Base-by-base conservation (phyloP, 2,113 vertebrate species). In the Sander lucioperca region DNA sequence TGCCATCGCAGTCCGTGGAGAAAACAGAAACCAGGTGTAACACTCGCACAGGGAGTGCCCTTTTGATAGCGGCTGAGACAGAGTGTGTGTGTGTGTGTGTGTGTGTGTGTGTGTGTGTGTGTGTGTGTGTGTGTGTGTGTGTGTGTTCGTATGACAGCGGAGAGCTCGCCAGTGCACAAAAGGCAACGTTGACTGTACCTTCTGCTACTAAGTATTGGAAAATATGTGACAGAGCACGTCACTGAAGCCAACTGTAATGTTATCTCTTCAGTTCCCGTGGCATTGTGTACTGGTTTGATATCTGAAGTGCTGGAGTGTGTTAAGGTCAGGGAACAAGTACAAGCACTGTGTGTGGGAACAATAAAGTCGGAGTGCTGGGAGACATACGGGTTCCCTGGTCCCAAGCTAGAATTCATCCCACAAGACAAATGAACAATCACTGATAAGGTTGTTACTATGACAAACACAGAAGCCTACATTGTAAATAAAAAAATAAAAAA, bases 11-110 rank as follows among this genome's bases (percentile, higher is more conserved):
- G 75, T 77, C 78, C 86, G 25, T 88, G 88, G 80, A 89, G 86
- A 93, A 94, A 94, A 94, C 90, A 92, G 82, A 93, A 88, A 90
- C 82, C 94, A 90, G 88, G 90, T 92, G 94, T 86, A 90, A 91
- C 88, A 82, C 86, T 91, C 92, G 84, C 84, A 92, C 77, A 82
- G 80, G 80, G 84, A 86, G 78, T n/a, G 72, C 83, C 77, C 89
- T 59, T 87, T 90, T 93, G 86, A 93, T 85, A 84, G 51, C 2
- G 9, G 53, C 27, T 45, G 27, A 67, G 25, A 23, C 25, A 14
- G 72, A 10, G 65, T 25, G 63, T 63, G 77, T 39, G 45, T 33
- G 62, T 61, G 58, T 62, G 65, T 68, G 59, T 57, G 39, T 59
- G 45, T 65, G 47, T 64, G 36, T 48, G 75, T 71, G 66, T 23